Base-by-base conservation (phyloP, 2,113 vertebrate genomes). In the Aplodontia rufa region DNA sequence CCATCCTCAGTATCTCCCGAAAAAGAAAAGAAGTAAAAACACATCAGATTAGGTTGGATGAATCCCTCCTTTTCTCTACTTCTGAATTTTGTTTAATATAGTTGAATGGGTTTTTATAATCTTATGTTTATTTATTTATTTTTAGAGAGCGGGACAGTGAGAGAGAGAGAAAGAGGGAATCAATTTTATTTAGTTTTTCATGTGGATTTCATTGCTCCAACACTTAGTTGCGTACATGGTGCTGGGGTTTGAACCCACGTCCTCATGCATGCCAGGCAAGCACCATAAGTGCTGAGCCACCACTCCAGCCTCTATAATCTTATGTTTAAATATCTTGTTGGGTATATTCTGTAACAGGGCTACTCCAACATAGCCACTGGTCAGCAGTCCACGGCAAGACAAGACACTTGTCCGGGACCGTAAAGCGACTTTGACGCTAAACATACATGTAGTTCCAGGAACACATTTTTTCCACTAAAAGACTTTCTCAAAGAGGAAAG, bases 321-420 rank as follows among this genome's bases (percentile, higher is more conserved):
- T n/a, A n/a, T n/a, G n/a, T n/a, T 32, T 60, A 47, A 75, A 19
- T 40, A 32, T 24, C 26, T 49, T n/a, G 5, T 4, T 64, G 17
- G 16, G 16, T 2, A 13, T n/a, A 19, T 8, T 76, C 24, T 2
- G 0, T 19, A 55, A 17, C 20, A 17, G 87, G 20, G 42, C 28
- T 55, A 1, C 1, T 40, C 74, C 60, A 45, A 10, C 19, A 10
- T 0, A 28, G 66, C 42, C 42, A 22, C 60, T 24, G 0, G 0
- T 49, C 47, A 11, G 35, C 0, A 8, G 62, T 3, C 62, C 58
- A n/a, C n/a, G n/a, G 0, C 83, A 47, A 69, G 19, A 53, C 40
- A 32, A 64, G 49, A 8, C n/a, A 35, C 40, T 26, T 1, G 5
- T 12, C 40, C 47, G 1, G 0, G 20, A 26, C 8, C 4, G 6